Evolutionary conservation across 2,113 vertebrate species (phyloP), one percentile per base, ranked within the genome.

Genomic region (Forbesichthys papilliferus): DNA sequence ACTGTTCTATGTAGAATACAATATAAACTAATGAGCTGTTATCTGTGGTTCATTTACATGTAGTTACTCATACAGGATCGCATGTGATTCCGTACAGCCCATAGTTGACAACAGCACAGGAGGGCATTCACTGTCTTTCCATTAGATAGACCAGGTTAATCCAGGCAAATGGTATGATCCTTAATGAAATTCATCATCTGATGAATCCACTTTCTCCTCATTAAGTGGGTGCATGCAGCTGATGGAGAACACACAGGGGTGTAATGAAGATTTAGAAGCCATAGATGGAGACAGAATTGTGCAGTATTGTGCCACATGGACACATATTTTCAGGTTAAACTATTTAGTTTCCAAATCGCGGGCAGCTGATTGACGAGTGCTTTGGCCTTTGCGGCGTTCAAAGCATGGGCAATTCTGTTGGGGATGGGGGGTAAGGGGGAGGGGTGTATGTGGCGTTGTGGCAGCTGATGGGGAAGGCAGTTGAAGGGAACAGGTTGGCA

Each of bases 401-500:
- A 59, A 59, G 59, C 9, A 1, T 12, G 18, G 4, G 57, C 27
- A 51, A 46, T 1, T 14, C n/a, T 12, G 68, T 47, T 33, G 71
- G 61, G 56, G 62, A 9, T 58, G 49, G 42, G 67, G 55, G 46
- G 18, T 2, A 36, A 64, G 62, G 36, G 27, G 13, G 42, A 63
- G 66, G 55, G 74, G 46, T 62, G 72, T 75, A 64, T 79, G 63
- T 70, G 81, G 73, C 77, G 63, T 70, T 80, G 73, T 64, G 76
- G 79, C 88, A 82, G 84, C 82, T 86, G 83, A 89, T 12, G 59
- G 67, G 73, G 58, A 74, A 57, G 68, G 63, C 76, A 68, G 82
- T 78, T 73, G 71, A 80, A 77, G 80, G 64, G 80, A 88, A 86
- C 86, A 87, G 84, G 79, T 87, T 89, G 67, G 59, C 68, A 73